These are phyloP conservation scores for Tubulanus polymorphus DNA, from an alignment of 2,888 invertebrate species.

Conservation along the genomic window DNA sequence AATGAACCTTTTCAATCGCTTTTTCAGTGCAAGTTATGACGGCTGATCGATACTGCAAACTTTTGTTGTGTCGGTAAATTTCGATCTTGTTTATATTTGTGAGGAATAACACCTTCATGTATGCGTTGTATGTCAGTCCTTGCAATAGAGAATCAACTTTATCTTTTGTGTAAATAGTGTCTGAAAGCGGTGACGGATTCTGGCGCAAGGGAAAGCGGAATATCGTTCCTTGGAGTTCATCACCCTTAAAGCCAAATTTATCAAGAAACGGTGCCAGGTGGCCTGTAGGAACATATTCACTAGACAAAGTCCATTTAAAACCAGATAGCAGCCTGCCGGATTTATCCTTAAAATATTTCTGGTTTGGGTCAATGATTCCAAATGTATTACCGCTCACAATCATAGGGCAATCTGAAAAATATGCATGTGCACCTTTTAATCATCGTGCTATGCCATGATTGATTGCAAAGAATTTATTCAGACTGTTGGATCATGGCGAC, in stretches of 20 bases:
- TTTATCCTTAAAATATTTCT: conserved; percentile 24
- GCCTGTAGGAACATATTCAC: conserved; percentile 18
- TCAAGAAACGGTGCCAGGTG: conserved; percentile 26
- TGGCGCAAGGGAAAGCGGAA: conserved; percentile 44
- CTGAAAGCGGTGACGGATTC: conserved; percentile 29
- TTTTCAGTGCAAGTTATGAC: not conserved
- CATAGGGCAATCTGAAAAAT: no score
- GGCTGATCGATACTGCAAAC: conserved; percentile 1
- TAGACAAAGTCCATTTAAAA: not conserved
- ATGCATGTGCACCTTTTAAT: no score
- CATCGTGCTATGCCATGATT: no score
- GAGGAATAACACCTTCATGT: conserved; percentile 38
- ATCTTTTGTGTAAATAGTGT: conserved; percentile 25
- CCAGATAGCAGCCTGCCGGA: no score
- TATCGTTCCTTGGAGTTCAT: conserved; percentile 31
- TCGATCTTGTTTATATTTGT: conserved; percentile 32
- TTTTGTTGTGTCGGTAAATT: conserved; percentile 22
- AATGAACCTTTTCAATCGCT: not conserved
- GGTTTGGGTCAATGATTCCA: conserved; percentile 39
- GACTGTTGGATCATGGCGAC: no score
- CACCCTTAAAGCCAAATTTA: conserved; percentile 25
- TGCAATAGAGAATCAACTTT: conserved; percentile 29
- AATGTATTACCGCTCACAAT: conserved; percentile 37
- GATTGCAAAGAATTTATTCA: no score
- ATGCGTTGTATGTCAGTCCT: conserved; percentile 31